phyloP scores from a whole-genome alignment of 2,113 vertebrate species.

The Amazona guildingii region DNA sequence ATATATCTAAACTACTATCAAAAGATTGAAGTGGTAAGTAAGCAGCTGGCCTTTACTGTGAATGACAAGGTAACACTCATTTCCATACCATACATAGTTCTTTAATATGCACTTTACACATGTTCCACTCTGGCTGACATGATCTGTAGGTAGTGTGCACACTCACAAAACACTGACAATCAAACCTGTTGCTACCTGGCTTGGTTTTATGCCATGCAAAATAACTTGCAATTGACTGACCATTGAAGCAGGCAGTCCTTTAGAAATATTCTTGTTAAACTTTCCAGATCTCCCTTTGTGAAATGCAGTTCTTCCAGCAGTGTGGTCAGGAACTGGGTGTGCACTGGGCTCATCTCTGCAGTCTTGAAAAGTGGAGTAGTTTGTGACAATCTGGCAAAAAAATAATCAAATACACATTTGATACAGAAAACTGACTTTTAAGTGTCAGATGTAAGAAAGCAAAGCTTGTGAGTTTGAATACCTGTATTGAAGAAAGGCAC shows the following conservation, averaged over 20 bases:
- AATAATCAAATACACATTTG: not conserved
- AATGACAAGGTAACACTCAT: slow-evolving; percentile 45
- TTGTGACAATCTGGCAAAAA: slow-evolving; percentile 58
- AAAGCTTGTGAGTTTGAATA: not conserved
- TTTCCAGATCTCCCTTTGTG: slow-evolving; percentile 76
- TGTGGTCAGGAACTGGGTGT: slow-evolving; percentile 74
- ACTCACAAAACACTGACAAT: not conserved
- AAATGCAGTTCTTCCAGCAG: slow-evolving; percentile 78
- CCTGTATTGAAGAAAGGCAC: not conserved
- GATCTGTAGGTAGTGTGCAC: not conserved
- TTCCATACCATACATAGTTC: not conserved
- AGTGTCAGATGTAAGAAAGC: not conserved
- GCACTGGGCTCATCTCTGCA: slow-evolving; percentile 35
- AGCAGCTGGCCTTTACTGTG: slow-evolving; percentile 44
- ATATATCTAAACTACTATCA: not conserved
- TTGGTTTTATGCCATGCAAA: not conserved
- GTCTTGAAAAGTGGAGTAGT: slow-evolving; percentile 60
- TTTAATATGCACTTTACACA: not conserved
- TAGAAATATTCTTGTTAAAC: slow-evolving; percentile 73
- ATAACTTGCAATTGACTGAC: slow-evolving; percentile 51
- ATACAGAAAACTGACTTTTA: not conserved
- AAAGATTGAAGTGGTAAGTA: slow-evolving; percentile 29
- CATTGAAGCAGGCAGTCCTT: slow-evolving; percentile 16
- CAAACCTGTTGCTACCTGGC: not conserved
- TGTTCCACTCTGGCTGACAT: slow-evolving; percentile 4